These are phyloP conservation scores for Electrona antarctica DNA, from an alignment of 2,113 vertebrate species.

Conservation along the genomic window DNA sequence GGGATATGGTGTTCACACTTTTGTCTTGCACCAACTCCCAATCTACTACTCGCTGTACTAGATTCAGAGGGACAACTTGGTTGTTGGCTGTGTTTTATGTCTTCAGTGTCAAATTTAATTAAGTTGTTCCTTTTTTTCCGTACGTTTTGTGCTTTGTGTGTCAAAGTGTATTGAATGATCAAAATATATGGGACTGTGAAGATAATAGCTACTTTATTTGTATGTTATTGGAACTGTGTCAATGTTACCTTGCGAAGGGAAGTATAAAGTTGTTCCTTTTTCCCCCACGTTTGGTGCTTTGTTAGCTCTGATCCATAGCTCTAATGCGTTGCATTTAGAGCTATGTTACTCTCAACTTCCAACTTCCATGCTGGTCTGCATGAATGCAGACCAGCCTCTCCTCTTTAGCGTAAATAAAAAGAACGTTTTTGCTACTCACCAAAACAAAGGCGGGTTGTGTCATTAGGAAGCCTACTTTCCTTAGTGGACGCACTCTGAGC, in stretches of 20 bases:
- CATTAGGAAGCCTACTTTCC: too few relatives aligned
- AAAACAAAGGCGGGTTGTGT: too few relatives aligned
- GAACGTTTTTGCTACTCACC: too few relatives aligned
- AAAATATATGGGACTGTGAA: constrained; percentile 15
- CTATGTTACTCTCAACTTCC: too few relatives aligned
- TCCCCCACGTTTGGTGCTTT: neutral
- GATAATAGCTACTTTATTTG: neutral
- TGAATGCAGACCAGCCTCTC: too few relatives aligned
- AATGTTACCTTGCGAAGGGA: constrained; percentile 3
- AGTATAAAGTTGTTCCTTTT: constrained; percentile 11
- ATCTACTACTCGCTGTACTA: constrained; percentile 33
- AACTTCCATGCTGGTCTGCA: too few relatives aligned
- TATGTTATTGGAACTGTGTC: neutral
- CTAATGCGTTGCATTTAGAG: too few relatives aligned
- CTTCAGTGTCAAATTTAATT: constrained; percentile 24
- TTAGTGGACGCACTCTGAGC: too few relatives aligned
- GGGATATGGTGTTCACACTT: constrained; percentile 77
- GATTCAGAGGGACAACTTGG: constrained; percentile 1
- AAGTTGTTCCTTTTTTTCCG: constrained; percentile 10
- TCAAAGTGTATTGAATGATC: constrained; percentile 8
- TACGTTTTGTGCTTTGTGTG: constrained; percentile 5
- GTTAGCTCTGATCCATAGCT: too few relatives aligned
- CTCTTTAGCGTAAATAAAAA: too few relatives aligned
- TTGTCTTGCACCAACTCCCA: constrained; percentile 59
- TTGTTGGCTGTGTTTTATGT: constrained; percentile 2